These are phyloP conservation scores for Crotalus helleri DNA, from an alignment of 2,113 vertebrate species.

Conservation along the genomic window DNA sequence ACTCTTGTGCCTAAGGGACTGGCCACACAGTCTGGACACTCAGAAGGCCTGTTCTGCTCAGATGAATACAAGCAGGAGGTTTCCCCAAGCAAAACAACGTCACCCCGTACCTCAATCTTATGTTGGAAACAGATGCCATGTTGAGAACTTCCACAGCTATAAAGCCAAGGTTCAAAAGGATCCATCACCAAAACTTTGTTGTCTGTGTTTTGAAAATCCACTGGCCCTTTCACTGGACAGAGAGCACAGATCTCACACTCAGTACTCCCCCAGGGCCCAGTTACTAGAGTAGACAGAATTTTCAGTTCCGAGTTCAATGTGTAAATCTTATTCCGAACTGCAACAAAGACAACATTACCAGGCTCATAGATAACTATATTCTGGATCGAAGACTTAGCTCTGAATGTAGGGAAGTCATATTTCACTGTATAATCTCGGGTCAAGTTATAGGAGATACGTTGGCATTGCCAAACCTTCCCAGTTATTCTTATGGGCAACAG, in stretches of 20 bases:
- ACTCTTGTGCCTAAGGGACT: slow-evolving; percentile 86
- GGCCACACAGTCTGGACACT: slow-evolving; percentile 87
- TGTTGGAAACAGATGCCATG: slow-evolving; percentile 87
- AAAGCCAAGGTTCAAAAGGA: slow-evolving; percentile 77
- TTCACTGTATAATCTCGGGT: slow-evolving; percentile 77
- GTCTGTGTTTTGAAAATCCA: slow-evolving; percentile 71
- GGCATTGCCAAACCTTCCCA: slow-evolving; percentile 54
- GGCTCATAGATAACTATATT: slow-evolving; percentile 65
- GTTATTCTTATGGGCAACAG: rapidly evolving
- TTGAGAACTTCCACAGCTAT: slow-evolving; percentile 82
- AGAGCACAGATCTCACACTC: slow-evolving; percentile 74
- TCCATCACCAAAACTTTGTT: slow-evolving; percentile 82
- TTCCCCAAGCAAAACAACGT: slow-evolving; percentile 6
- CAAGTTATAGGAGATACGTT: slow-evolving; percentile 61
- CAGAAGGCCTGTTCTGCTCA: slow-evolving; percentile 65
- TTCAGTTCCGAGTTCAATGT: slow-evolving; percentile 66
- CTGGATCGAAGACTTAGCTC: slow-evolving; percentile 72
- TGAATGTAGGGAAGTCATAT: slow-evolving; percentile 79
- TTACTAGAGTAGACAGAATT: slow-evolving; percentile 68
- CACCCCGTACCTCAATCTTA: slow-evolving; percentile 41
- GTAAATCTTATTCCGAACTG: slow-evolving; percentile 82
- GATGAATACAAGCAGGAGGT: slow-evolving; percentile 76
- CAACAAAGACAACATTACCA: slow-evolving; percentile 68
- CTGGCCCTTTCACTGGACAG: neutral
- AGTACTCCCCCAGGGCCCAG: slow-evolving; percentile 79